These are phyloP conservation scores for Eurytoma adleriae DNA, from an alignment of 2,888 invertebrate genomes.

Conservation along the genomic window DNA sequence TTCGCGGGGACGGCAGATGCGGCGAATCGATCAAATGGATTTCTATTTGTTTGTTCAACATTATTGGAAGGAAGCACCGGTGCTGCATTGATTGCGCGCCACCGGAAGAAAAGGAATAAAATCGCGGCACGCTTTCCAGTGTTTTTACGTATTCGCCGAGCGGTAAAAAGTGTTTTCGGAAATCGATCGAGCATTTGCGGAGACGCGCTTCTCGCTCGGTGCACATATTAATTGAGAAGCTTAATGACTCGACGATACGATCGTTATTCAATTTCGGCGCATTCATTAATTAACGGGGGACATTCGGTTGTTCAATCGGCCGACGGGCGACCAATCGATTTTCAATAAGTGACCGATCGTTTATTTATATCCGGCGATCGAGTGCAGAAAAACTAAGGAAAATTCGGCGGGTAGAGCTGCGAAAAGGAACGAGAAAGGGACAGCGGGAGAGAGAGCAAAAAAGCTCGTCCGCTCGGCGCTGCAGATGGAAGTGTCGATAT, in stretches of 20 bases:
- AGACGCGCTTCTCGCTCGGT: too few species aligned
- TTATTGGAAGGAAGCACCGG: background rate
- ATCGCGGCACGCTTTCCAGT: background rate
- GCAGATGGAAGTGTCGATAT: slow-evolving; percentile 43
- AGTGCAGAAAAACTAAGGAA: background rate
- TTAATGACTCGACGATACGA: too few species aligned
- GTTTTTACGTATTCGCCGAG: background rate
- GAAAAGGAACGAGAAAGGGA: slow-evolving; percentile 3
- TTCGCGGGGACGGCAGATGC: background rate
- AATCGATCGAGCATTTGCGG: too few species aligned
- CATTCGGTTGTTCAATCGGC: too few species aligned
- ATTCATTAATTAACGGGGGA: too few species aligned
- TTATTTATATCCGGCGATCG: slow-evolving; percentile 11
- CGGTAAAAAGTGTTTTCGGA: too few species aligned
- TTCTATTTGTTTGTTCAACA: slow-evolving; percentile 2
- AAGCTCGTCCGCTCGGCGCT: background rate
- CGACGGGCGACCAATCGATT: too few species aligned
- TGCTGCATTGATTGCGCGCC: background rate
- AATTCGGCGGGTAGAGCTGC: background rate
- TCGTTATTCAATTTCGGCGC: too few species aligned
- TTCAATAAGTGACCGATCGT: background rate
- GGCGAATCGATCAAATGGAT: background rate
- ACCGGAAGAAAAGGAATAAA: background rate
- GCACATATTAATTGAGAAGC: too few species aligned
- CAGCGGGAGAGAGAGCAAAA: background rate